Evolutionary conservation across 1,140 invertebrate genomes (phyloP), one percentile per base, ranked within the genome.

Genomic region (Sycophila sp.): DNA sequence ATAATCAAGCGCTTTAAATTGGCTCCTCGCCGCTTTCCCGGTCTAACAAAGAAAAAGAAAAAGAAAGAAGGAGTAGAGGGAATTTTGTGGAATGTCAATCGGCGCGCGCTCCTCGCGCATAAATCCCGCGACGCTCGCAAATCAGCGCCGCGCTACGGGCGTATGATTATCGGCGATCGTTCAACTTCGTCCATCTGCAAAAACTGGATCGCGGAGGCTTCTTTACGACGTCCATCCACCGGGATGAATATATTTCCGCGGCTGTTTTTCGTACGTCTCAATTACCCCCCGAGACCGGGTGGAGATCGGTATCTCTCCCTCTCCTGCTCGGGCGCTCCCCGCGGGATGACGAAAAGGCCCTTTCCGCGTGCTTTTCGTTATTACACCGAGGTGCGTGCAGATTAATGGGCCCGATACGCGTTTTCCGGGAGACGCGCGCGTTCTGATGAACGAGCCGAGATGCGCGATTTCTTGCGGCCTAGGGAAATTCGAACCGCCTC

Each of bases 201-300:
- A 55, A 55, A 32, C 28, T 17, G 26, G 28, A 55, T 47, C 51
- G n/a, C 15, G 8, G 28, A 32, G 6, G 51, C 30, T 55, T 15
- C 51, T 55, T 55, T 55, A 55, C 51, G 51, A 55, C 34, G 51
- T 32, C 51, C 19, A 55, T 55, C 51, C n/a, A 2, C 26, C 4
- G 11, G 10, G 51, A 55, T 55, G 51, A 28, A 10, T 30, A 55
- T 51, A 4, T 51, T 5, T 19, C 45, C 8, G 22, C 2, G 19
- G 38, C 38, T 40, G 38, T 55, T 55, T 55, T 55, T 55, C 51
- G 24, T 34, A 55, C 51, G 28, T 55, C 51, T 55, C 51, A 55
- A 55, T 55, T 55, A 55, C 51, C n/a, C n/a, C 22, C 5, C n/a
- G n/a, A n/a, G n/a, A n/a, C n/a, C n/a, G n/a, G n/a, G n/a, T n/a